Evolutionary conservation across 2,888 invertebrate species (phyloP).

Genomic region (Synergus umbraculus): DNA sequence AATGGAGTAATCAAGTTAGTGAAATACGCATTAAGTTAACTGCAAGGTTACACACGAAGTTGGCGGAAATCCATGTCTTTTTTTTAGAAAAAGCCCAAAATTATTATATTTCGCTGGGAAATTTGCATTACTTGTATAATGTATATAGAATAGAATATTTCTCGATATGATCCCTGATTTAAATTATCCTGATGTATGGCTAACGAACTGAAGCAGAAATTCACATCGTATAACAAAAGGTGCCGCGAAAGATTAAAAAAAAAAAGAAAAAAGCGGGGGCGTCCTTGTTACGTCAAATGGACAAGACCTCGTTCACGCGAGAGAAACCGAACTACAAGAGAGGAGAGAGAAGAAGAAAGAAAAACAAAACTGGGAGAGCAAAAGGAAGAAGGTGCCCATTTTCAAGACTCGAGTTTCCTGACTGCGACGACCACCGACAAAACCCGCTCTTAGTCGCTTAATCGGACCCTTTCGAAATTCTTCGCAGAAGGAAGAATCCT

Average conservation of each 20-base stretch:
- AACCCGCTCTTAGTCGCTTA: slow-evolving; percentile 45
- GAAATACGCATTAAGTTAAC: too few species aligned
- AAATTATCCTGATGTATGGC: background rate
- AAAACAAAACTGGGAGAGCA: background rate
- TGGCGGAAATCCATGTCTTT: too few species aligned
- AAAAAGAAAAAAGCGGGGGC: slow-evolving; percentile 51
- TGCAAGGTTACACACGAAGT: too few species aligned
- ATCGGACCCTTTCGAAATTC: slow-evolving; percentile 42
- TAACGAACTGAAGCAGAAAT: background rate
- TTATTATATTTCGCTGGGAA: too few species aligned
- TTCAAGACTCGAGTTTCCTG: slow-evolving; percentile 41
- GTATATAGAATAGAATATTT: too few species aligned
- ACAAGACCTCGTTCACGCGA: slow-evolving; percentile 46
- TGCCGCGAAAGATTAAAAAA: slow-evolving; percentile 48
- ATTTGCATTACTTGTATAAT: too few species aligned
- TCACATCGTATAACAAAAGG: slow-evolving; percentile 51
- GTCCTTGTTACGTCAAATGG: slow-evolving; percentile 52
- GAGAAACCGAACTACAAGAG: slow-evolving; percentile 26
- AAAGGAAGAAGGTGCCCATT: slow-evolving; percentile 1
- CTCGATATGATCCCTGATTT: too few species aligned
- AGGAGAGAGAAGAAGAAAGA: background rate
- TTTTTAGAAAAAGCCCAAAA: too few species aligned
- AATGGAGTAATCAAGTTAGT: too few species aligned
- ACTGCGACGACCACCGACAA: slow-evolving; percentile 36
- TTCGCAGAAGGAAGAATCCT: slow-evolving; percentile 29